Evolutionary conservation across 1,140 invertebrate species (phyloP), one percentile per base, ranked within the genome.

Genomic region (Aphaenogaster floridana): DNA sequence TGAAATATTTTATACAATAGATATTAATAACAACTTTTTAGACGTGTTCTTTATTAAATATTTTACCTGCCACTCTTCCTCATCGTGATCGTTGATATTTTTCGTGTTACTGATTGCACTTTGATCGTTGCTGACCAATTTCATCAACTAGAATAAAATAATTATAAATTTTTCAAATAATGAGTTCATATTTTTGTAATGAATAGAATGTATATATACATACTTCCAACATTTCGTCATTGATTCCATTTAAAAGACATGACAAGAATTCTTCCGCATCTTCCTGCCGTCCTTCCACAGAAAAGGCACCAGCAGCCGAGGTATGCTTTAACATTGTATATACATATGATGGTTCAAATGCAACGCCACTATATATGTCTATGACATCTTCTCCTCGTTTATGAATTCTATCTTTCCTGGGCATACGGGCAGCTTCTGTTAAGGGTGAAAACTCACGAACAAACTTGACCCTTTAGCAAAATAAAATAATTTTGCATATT

Each of bases 181-280:
- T 63, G n/a, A 42, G 2, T 71, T 81, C 28, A 72, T 42, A n/a
- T 45, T 42, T 54, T 80, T 50, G 1, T 64, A 28, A 80, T 84
- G 6, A 85, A 61, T 69, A 68, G 77, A 57, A 34, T 59, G 76
- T 77, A 45, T 50, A 72, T 39, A 59, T 88, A 54, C 91, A 88
- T 93, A 98, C 97, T 95, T 98, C 98, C 0, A 98, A 95, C 98
- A 99, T 99, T 96, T 99, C 99, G 95, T 99, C 99, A 94, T 99
- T 99, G 50, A 99, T 96, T 48, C 98, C 98, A 95, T 99, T 99
- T 1, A 99, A 96, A 68, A 99, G 96, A 95, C 98, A 99, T 15
- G 98, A 98, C 1, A 99, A 96, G 95, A 99, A 99, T 93, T 99
- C 99, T 94, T 99, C 99, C 0, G 99, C 99, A 96, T 99, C 99